These are phyloP conservation scores for Pelobates cultripes DNA, from an alignment of 2,797 vertebrate genomes.

Conservation along the genomic window DNA sequence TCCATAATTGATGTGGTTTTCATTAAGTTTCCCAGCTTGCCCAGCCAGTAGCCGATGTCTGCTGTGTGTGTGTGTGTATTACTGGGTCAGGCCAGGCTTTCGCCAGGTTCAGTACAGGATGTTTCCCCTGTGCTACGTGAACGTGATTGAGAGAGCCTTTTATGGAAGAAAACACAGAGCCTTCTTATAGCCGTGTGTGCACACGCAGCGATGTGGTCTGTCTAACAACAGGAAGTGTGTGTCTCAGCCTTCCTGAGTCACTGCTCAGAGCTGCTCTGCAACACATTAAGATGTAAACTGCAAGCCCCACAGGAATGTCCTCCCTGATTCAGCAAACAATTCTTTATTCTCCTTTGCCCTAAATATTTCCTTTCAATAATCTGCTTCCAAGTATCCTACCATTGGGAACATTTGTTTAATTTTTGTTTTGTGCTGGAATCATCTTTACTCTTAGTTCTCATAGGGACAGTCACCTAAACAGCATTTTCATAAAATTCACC, in stretches of 20 bases:
- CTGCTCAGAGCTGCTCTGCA: slow-evolving; percentile 27
- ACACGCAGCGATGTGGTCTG: slow-evolving; percentile 71
- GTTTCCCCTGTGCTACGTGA: not conserved
- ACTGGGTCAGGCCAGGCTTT: not conserved
- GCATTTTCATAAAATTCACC: too few species aligned
- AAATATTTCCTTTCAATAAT: not conserved
- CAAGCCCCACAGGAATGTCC: slow-evolving; percentile 1
- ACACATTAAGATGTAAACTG: not conserved
- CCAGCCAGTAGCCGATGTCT: too few species aligned
- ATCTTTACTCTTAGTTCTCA: too few species aligned
- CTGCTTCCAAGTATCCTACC: not conserved
- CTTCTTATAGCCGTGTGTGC: slow-evolving; percentile 53
- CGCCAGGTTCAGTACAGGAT: not conserved
- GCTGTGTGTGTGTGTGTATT: too few species aligned
- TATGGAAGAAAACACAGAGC: slow-evolving; percentile 75
- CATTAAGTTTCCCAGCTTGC: too few species aligned
- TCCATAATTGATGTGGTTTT: too few species aligned
- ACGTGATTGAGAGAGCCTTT: slow-evolving; percentile 63
- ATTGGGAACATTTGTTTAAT: too few species aligned
- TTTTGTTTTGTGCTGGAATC: too few species aligned
- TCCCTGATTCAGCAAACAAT: not conserved
- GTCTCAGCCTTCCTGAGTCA: slow-evolving; percentile 82
- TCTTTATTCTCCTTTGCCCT: not conserved
- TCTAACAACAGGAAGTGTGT: slow-evolving; percentile 89
- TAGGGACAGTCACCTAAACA: too few species aligned